Conservation (phyloP, 1,140 invertebrate species). For the Neelides sp. region DNA sequence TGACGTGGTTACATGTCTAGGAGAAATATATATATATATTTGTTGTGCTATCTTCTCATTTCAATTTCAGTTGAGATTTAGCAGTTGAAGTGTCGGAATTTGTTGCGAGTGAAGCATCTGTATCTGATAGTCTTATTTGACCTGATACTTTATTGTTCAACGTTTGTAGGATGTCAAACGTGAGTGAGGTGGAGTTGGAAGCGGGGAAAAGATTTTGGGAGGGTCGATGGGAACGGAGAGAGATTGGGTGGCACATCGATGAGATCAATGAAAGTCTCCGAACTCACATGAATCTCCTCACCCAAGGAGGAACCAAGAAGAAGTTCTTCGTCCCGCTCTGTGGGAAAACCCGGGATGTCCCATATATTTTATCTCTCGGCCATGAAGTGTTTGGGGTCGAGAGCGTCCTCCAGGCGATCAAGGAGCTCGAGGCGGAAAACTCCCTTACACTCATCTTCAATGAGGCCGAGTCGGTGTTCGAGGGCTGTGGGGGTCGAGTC, state of each 20-base stretch:
- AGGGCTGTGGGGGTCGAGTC: constrained; percentile 8
- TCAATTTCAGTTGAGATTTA: no score
- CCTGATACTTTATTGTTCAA: no score
- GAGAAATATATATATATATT: no score
- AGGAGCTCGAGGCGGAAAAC: constrained; percentile 14
- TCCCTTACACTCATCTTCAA: constrained; percentile 16
- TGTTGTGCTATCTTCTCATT: no score
- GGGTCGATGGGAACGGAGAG: constrained; percentile 15
- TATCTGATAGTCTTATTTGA: no score
- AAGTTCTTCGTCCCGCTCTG: constrained; percentile 27
- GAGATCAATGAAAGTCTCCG: constrained; percentile 14
- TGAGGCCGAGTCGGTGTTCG: constrained; percentile 14
- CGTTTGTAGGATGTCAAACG: no score
- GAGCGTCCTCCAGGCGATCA: constrained; percentile 13
- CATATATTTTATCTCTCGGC: constrained; percentile 13
- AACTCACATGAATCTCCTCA: constrained; percentile 7
- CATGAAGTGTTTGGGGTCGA: constrained; percentile 24
- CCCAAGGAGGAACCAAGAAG: background rate
- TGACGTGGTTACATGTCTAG: no score
- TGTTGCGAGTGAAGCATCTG: no score
- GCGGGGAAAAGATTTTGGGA: no score
- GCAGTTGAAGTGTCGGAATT: no score
- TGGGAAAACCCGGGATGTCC: constrained; percentile 21
- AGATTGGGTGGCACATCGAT: constrained; percentile 19
- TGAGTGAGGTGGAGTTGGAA: no score